These are phyloP conservation scores for Poecile atricapillus DNA, from an alignment of 2,113 vertebrate genomes.

Conservation along the genomic window DNA sequence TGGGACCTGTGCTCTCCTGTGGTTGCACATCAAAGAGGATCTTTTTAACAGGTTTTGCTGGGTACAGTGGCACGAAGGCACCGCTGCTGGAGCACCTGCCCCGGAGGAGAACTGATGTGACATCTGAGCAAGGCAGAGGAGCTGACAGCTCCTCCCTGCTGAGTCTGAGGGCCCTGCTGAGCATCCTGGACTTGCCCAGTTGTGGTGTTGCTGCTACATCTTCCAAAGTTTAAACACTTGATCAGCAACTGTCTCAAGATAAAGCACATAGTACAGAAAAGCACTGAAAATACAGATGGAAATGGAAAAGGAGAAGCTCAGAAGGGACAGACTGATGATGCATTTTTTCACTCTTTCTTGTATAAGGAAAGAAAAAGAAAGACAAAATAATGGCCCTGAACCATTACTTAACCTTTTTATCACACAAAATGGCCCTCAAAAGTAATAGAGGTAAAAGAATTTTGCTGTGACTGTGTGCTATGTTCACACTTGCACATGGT, in stretches of 20 bases:
- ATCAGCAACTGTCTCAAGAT: background rate
- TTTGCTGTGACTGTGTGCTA: fast-evolving
- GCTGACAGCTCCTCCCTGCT: background rate
- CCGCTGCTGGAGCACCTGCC: background rate
- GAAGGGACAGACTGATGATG: background rate
- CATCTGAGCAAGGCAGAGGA: fast-evolving
- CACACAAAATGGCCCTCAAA: background rate
- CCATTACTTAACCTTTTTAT: background rate
- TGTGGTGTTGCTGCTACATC: background rate
- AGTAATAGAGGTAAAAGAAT: background rate
- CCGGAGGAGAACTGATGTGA: background rate
- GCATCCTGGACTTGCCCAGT: background rate
- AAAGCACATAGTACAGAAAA: background rate
- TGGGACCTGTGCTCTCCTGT: background rate
- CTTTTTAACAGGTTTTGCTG: background rate
- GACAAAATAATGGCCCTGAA: background rate
- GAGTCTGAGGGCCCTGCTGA: background rate
- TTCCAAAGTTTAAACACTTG: background rate
- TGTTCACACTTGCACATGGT: fast-evolving
- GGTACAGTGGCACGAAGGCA: background rate
- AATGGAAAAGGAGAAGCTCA: background rate
- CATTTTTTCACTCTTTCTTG: background rate
- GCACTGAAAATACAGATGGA: background rate
- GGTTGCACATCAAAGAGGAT: background rate
- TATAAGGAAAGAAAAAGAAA: background rate